Evolutionary conservation across 2,113 vertebrate species (phyloP), one percentile per base, ranked within the genome.

Genomic region (Vidua chalybeata): DNA sequence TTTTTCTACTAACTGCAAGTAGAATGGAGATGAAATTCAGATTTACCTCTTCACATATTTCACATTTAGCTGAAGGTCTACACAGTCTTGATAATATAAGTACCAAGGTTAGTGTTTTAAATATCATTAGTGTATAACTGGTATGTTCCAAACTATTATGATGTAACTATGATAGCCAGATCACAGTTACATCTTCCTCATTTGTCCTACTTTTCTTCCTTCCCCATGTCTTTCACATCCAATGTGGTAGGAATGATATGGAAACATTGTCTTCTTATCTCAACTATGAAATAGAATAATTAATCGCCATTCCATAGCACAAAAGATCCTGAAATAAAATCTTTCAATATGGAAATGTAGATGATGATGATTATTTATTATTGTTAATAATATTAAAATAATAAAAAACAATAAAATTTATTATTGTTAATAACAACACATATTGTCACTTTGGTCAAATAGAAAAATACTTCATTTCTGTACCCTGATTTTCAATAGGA

Each of bases 161-260:
- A 21, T 58, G n/a, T n/a, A n/a, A n/a, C n/a, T n/a, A n/a, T n/a
- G 63, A 27, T 14, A 77, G 13, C 20, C 58, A 80, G 18, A 66
- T 66, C 26, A 33, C 11, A 58, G 2, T 35, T 67, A 31, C 1
- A 0, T 41, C 23, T 89, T 89, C 20, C 11, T 79, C 4, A 15
- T 55, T 73, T 41, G 4, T 43, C 17, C 10, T 31, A 5, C 10
- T 63, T 73, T 62, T 61, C 3, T 66, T 58, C 17, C 16, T 79
- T 63, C 35, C 6, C 6, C 7, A 21, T 30, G 21, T 3, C 2
- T 67, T 59, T 67, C 61, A 23, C 24, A 39, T 24, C 1, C 35
- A 45, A 4, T 30, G 33, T 1, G 0, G 4, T 14, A 51, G 27
- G 22, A 68, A 24, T 13, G 23, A 24, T 45, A 21, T 2, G 6